Evolutionary conservation across 2,888 invertebrate genomes (phyloP).

Genomic region (Schizotus pectinicornis): DNA sequence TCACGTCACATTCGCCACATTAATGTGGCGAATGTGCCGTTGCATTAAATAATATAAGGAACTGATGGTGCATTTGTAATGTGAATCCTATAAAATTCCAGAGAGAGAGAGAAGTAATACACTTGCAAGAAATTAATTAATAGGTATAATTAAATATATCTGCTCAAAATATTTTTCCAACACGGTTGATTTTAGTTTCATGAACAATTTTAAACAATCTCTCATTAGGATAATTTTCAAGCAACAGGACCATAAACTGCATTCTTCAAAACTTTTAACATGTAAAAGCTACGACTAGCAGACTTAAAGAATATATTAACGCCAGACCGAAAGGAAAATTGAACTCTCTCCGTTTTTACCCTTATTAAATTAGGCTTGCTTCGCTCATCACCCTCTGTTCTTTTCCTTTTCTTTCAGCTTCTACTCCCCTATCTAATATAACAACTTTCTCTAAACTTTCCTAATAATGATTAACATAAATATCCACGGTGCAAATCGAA

Average conservation of each 20-base stretch:
- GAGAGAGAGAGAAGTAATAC: no score
- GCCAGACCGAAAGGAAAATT: constrained; percentile 36
- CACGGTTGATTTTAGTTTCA: constrained; percentile 5
- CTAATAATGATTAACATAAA: constrained; percentile 51
- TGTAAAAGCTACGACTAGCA: constrained; percentile 27
- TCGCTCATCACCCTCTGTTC: constrained; percentile 44
- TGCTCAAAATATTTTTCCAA: constrained; percentile 4
- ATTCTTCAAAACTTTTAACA: constrained; percentile 28
- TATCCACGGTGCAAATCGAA: constrained; percentile 43
- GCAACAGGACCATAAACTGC: constrained; percentile 17
- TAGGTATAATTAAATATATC: constrained; percentile 4
- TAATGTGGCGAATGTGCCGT: no score
- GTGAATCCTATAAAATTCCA: no score
- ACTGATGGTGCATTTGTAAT: no score
- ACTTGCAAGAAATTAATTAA: no score
- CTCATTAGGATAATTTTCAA: constrained; percentile 15
- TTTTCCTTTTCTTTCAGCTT: constrained; percentile 39
- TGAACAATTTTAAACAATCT: constrained; percentile 21
- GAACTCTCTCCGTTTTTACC: constrained; percentile 40
- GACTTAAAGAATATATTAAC: constrained; percentile 32
- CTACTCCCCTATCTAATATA: constrained; percentile 43
- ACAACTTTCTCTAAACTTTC: constrained; percentile 46
- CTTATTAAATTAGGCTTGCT: constrained; percentile 51
- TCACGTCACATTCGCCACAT: no score
- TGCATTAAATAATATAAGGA: no score